A percentile compares a stretch with the other conserved stretches of the same genome.
These are phyloP conservation scores for Drosophila rufa DNA, from an alignment of 1,140 invertebrate species.

Conservation along the genomic window DNA sequence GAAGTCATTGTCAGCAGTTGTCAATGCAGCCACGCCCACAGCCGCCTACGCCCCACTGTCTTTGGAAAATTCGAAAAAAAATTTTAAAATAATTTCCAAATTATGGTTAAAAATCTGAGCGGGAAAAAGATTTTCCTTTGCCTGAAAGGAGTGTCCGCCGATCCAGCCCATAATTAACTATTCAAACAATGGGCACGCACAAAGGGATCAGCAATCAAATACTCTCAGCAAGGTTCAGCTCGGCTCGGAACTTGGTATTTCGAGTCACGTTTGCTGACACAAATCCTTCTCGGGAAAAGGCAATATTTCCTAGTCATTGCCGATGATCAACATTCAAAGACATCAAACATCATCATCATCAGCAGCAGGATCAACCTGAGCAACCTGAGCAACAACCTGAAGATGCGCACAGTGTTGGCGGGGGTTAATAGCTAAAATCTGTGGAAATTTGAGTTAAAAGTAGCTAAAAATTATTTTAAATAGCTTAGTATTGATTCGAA, in stretches of 20 bases:
- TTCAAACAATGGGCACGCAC: constrained; percentile 78
- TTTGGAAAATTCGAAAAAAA: constrained; percentile 62
- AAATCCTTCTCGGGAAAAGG: constrained; percentile 81
- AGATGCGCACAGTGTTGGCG: constrained; percentile 16
- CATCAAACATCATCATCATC: constrained; percentile 59
- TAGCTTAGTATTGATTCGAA: background rate
- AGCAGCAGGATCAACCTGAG: constrained; percentile 47
- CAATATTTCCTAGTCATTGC: constrained; percentile 80
- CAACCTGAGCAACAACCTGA: constrained; percentile 26
- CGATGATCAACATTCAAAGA: constrained; percentile 55
- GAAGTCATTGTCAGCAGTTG: constrained; percentile 81
- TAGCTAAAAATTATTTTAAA: background rate
- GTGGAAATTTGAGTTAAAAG: background rate
- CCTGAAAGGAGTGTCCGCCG: constrained; percentile 72
- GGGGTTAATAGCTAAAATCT: background rate
- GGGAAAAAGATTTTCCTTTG: constrained; percentile 27
- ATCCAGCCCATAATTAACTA: constrained; percentile 84
- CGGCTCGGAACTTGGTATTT: constrained; percentile 65
- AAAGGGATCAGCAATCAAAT: constrained; percentile 78
- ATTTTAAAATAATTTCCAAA: constrained; percentile 76
- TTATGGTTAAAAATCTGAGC: constrained; percentile 71
- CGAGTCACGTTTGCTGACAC: constrained; percentile 81
- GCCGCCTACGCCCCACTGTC: constrained; percentile 10
- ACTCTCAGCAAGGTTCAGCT: constrained; percentile 6
- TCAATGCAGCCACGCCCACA: constrained; percentile 71